These are phyloP conservation scores for Balearica regulorum DNA, from an alignment of 2,797 vertebrate genomes.

Conservation along the genomic window DNA sequence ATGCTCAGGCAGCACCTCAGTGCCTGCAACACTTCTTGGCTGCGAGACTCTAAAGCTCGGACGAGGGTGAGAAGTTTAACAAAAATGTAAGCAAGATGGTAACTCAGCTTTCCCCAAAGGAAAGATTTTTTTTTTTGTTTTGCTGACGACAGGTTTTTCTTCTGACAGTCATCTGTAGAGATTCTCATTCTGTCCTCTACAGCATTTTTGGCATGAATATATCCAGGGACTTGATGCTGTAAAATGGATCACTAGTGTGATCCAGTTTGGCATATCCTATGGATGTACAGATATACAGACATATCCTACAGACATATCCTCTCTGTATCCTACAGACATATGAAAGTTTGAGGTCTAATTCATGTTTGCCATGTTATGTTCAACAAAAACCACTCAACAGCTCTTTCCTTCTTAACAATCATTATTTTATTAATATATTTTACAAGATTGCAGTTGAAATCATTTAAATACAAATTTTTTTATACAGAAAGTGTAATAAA, in stretches of 20 bases:
- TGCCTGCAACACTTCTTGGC: neutral
- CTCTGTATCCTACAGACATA: neutral
- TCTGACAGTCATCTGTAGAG: neutral
- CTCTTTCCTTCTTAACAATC: constrained; percentile 83
- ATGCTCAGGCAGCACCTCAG: neutral
- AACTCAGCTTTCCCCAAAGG: neutral
- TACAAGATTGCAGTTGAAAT: constrained; percentile 88
- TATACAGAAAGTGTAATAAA: constrained; percentile 92
- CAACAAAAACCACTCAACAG: neutral
- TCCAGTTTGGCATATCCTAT: neutral
- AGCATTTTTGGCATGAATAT: neutral
- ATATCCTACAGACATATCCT: neutral
- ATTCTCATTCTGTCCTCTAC: neutral
- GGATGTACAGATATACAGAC: neutral
- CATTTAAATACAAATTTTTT: constrained; percentile 92
- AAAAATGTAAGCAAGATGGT: neutral
- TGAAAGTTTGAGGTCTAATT: neutral
- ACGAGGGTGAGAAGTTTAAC: neutral
- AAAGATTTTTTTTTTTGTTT: neutral
- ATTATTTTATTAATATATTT: constrained; percentile 93
- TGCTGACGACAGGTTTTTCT: neutral
- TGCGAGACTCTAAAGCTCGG: neutral
- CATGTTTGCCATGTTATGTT: neutral
- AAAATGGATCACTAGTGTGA: neutral
- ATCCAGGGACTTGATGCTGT: neutral